Conservation (phyloP, 2,888 invertebrate species). For the Yponomeuta evonymella region DNA sequence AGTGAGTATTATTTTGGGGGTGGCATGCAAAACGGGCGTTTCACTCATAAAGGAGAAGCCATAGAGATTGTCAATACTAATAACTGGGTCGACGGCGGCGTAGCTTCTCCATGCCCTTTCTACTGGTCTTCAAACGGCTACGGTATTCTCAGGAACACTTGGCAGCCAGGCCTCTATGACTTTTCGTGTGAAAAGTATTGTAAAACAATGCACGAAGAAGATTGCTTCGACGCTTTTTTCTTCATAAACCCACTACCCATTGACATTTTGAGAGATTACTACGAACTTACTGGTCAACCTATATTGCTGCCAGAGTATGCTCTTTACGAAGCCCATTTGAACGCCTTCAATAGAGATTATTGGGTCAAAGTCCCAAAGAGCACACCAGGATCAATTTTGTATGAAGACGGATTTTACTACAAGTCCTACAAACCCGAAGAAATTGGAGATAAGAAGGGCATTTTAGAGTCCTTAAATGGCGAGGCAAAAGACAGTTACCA, state of each 20-base stretch:
- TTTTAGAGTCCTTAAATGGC: constrained; percentile 64
- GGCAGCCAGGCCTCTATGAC: constrained; percentile 58
- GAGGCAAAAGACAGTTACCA: constrained; percentile 60
- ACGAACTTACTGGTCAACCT: constrained; percentile 58
- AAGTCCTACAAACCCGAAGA: constrained; percentile 55
- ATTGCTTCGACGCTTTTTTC: constrained; percentile 57
- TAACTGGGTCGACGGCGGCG: constrained; percentile 57
- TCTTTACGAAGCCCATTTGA: constrained; percentile 64
- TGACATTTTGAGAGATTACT: constrained; percentile 58
- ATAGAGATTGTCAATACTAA: constrained; percentile 58
- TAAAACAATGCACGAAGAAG: constrained; percentile 40
- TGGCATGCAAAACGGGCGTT: constrained; percentile 68
- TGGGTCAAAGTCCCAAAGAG: constrained; percentile 53
- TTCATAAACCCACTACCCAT: constrained; percentile 48
- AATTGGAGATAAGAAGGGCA: constrained; percentile 46
- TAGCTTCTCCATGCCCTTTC: constrained; percentile 62
- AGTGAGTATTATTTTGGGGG: constrained; percentile 63
- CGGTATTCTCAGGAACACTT: constrained; percentile 60
- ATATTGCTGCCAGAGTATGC: constrained; percentile 61
- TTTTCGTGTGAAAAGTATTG: constrained; percentile 37
- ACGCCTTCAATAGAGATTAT: constrained; percentile 64
- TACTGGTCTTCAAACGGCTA: constrained; percentile 65
- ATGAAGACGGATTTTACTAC: constrained; percentile 62
- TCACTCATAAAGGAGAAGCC: constrained; percentile 55
- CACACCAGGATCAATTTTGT: constrained; percentile 45